Conservation (phyloP, 2,888 invertebrate genomes). For the Ernsta delagoae region DNA sequence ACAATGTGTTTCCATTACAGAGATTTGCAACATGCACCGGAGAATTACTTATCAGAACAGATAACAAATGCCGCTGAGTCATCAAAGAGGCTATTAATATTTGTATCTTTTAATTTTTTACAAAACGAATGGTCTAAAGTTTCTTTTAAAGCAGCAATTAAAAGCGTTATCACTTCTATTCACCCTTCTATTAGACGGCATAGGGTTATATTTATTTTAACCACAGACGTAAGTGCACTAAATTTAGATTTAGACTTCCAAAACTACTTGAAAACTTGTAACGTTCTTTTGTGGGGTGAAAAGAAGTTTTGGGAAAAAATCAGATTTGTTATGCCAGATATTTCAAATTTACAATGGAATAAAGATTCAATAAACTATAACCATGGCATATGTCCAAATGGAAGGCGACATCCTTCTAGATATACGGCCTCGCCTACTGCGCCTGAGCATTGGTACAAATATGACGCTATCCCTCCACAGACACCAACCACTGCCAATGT, state of each 20-base stretch:
- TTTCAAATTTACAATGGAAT: conserved; percentile 86
- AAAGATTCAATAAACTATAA: conserved; percentile 82
- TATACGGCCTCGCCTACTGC: conserved; percentile 91
- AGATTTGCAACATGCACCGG: conserved; percentile 86
- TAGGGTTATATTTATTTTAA: conserved; percentile 83
- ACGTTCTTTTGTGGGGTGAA: conserved; percentile 91
- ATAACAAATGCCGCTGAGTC: conserved; percentile 87
- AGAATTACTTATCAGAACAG: conserved; percentile 86
- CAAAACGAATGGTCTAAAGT: conserved; percentile 93
- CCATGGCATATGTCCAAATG: conserved; percentile 82
- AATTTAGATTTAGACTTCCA: conserved; percentile 91
- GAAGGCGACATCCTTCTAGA: conserved; percentile 84
- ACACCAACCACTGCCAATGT: conserved; percentile 81
- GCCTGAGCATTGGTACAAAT: conserved; percentile 89
- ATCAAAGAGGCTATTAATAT: conserved; percentile 89
- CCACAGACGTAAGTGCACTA: conserved; percentile 88
- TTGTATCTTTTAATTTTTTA: conserved; percentile 92
- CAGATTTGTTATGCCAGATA: conserved; percentile 92
- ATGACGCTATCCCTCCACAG: conserved; percentile 85
- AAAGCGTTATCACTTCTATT: conserved; percentile 87
- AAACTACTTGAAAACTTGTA: conserved; percentile 88
- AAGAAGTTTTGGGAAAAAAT: conserved; percentile 96
- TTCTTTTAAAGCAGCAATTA: conserved; percentile 92
- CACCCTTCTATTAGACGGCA: conserved; percentile 87
- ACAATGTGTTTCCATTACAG: conserved; percentile 89